Conservation (phyloP, 2,113 vertebrate species). For the Gracilinanus agilis region DNA sequence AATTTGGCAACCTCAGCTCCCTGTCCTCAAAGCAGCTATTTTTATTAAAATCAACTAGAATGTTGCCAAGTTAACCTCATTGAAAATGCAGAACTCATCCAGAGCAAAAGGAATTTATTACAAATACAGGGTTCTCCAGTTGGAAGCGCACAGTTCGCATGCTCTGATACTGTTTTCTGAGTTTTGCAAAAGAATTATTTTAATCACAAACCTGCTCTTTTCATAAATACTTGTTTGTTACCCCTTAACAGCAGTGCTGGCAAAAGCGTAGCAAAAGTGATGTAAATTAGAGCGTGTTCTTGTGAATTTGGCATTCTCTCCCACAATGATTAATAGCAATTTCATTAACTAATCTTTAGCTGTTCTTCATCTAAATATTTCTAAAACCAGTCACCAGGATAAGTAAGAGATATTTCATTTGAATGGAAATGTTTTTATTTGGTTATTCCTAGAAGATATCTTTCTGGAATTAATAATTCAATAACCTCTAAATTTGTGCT, state of each 20-base stretch:
- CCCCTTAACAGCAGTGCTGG: conserved; percentile 77
- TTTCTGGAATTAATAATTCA: conserved; percentile 75
- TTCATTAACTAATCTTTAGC: conserved; percentile 82
- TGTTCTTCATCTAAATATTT: conserved; percentile 65
- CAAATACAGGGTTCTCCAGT: conserved; percentile 88
- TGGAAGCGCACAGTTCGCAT: conserved; percentile 82
- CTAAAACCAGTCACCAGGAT: conserved; percentile 69
- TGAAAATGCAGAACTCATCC: conserved; percentile 90
- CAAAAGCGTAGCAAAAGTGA: conserved; percentile 77
- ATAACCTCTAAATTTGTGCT: conserved; percentile 54
- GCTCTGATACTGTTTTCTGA: conserved; percentile 81
- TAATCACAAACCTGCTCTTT: conserved; percentile 81
- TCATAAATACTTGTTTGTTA: conserved; percentile 79
- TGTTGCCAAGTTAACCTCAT: conserved; percentile 89
- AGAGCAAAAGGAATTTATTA: conserved; percentile 91
- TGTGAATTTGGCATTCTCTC: conserved; percentile 79
- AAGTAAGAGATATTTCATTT: conserved; percentile 73
- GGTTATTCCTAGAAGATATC: conserved; percentile 72
- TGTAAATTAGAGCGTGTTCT: conserved; percentile 81
- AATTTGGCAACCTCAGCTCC: conserved; percentile 90
- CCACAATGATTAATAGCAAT: conserved; percentile 84
- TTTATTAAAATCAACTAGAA: conserved; percentile 91
- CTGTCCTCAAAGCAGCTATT: conserved; percentile 91
- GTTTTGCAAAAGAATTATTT: conserved; percentile 82
- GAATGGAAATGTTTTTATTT: conserved; percentile 74